Evolutionary conservation across 2,888 invertebrate genomes (phyloP).

Genomic region (Sesamia inferens): DNA sequence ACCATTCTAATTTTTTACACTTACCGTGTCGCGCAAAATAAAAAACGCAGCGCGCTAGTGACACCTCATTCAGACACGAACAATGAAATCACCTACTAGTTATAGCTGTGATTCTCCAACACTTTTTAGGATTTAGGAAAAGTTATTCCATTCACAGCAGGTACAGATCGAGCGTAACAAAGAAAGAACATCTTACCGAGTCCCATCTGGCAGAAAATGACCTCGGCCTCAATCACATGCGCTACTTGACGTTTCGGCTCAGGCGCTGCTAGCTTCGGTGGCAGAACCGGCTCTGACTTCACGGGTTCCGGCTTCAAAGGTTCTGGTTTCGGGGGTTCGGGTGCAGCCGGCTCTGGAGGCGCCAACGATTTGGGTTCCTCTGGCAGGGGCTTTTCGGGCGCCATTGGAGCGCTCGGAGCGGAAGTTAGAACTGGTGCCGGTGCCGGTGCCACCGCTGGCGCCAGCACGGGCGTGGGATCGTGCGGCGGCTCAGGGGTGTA

Average conservation of each 20-base stretch:
- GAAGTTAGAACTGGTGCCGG: conserved; percentile 56
- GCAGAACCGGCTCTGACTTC: conserved; percentile 60
- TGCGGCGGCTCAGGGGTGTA: conserved; percentile 74
- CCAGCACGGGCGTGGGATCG: conserved; percentile 55
- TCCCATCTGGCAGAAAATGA: conserved; percentile 93
- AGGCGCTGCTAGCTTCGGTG: conserved; percentile 62
- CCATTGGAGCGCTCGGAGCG: conserved; percentile 66
- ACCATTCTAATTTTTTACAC: conserved; percentile 56
- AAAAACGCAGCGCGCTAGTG: conserved; percentile 56
- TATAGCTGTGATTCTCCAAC: conserved; percentile 30
- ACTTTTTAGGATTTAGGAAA: no score
- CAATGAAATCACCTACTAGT: conserved; percentile 54
- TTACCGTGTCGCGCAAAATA: conserved; percentile 66
- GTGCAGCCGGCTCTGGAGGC: conserved; percentile 40
- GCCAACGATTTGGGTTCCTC: conserved; percentile 61
- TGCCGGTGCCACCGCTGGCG: conserved; percentile 54
- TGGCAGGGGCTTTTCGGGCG: conserved; percentile 56
- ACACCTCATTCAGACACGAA: conserved; percentile 46
- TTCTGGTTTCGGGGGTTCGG: conserved; percentile 67
- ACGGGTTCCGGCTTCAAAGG: conserved; percentile 50
- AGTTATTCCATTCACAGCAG: neutral
- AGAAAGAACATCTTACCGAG: conserved; percentile 88
- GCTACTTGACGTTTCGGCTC: conserved; percentile 79
- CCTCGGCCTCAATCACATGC: conserved; percentile 91
- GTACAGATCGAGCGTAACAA: conserved; percentile 11